These are phyloP conservation scores for Drosophila equinoxialis DNA, from an alignment of 1,140 invertebrate genomes.

Conservation along the genomic window DNA sequence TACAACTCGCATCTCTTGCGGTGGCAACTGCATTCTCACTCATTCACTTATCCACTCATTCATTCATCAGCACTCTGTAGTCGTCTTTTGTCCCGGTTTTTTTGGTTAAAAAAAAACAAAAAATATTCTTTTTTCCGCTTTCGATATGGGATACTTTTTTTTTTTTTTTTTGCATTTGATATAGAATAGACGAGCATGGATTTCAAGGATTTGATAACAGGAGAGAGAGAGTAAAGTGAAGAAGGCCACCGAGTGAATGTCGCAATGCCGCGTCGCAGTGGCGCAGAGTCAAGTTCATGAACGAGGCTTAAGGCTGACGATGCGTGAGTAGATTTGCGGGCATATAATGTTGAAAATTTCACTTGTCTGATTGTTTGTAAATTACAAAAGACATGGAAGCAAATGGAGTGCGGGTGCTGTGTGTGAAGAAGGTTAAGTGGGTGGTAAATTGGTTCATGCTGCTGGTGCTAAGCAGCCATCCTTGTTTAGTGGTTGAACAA, in stretches of 20 bases:
- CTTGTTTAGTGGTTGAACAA: background rate
- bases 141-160: constrained; percentile 21
- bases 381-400: background rate
- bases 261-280: background rate
- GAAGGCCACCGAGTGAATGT: background rate
- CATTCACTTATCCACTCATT: constrained; percentile 13
- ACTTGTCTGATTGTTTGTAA: constrained; percentile 28
- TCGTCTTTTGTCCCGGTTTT: constrained; percentile 37
- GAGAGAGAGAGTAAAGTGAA: background rate
- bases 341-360: background rate
- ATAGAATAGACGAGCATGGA: constrained; percentile 61
- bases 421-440: constrained; percentile 56
- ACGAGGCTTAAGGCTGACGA: constrained; percentile 31
- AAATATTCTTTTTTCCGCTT: constrained; percentile 34
- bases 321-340: constrained; percentile 40
- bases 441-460: constrained; percentile 24
- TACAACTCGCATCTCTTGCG: constrained; percentile 57
- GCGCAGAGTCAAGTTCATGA: constrained; percentile 46
- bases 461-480: background rate
- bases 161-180: constrained; percentile 44
- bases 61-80: background rate
- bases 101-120: constrained; percentile 26
- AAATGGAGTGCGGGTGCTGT: too few relatives aligned
- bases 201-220: background rate
- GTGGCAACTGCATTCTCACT: constrained; percentile 62